These are phyloP conservation scores for Cephalopachus bancanus DNA, from an alignment of 2,797 vertebrate species.

Conservation along the genomic window DNA sequence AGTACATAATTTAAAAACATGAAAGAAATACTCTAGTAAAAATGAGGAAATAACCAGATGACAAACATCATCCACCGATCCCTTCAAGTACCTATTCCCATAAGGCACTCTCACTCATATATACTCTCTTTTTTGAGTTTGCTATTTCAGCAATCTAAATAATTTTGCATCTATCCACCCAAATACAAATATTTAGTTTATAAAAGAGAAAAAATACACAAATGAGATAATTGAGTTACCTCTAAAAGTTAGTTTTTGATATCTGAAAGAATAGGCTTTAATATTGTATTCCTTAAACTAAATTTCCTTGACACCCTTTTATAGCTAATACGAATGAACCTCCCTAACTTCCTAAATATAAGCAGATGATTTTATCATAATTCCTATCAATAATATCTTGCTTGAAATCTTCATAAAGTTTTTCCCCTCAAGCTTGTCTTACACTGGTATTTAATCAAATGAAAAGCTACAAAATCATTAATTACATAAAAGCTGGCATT, in stretches of 20 bases:
- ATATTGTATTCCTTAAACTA: not conserved
- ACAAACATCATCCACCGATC: not conserved
- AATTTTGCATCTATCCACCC: slow-evolving; percentile 11
- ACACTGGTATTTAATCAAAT: slow-evolving; percentile 83
- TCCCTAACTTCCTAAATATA: slow-evolving; percentile 61
- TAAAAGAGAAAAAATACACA: slow-evolving; percentile 9
- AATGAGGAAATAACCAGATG: not conserved
- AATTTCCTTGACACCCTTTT: slow-evolving; percentile 52
- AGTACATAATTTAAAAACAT: not conserved
- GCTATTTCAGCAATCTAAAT: not conserved
- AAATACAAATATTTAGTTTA: slow-evolving; percentile 36
- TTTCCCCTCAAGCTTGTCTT: slow-evolving; percentile 78
- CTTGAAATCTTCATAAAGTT: slow-evolving; percentile 63
- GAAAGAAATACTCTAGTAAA: not conserved
- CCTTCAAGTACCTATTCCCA: not conserved
- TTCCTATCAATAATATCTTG: slow-evolving; percentile 70
- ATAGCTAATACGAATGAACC: slow-evolving; percentile 5
- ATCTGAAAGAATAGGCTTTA: slow-evolving; percentile 37
- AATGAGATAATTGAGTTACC: not conserved
- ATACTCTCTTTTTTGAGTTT: not conserved
- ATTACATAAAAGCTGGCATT: slow-evolving; percentile 84
- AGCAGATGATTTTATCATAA: slow-evolving; percentile 73
- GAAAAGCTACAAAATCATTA: slow-evolving; percentile 83
- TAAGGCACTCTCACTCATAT: not conserved
- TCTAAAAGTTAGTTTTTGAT: not conserved